Conservation (phyloP, 2,113 vertebrate species). For the Chelonoidis abingdonii region DNA sequence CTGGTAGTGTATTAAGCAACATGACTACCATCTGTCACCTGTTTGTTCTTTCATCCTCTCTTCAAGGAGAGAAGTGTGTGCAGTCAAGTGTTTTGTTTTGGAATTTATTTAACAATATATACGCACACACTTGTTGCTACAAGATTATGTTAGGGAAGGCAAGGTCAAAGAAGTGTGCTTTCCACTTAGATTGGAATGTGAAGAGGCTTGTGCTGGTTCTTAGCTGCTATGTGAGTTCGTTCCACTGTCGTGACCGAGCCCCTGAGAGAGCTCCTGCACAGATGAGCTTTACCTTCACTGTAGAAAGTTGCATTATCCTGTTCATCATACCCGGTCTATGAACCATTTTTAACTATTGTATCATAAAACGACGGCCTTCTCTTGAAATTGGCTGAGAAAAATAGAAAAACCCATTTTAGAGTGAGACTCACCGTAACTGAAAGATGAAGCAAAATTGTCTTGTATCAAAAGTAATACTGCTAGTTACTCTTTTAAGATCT, state of each 20-base stretch:
- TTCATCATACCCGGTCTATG: not conserved
- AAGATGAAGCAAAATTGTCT: conserved; percentile 39
- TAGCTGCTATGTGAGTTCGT: not conserved
- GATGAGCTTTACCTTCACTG: not conserved
- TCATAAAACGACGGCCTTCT: not conserved
- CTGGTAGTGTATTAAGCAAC: not conserved
- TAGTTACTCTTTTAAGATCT: conserved; percentile 49
- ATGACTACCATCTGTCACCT: not conserved
- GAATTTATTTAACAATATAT: not conserved
- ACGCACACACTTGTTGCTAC: not conserved
- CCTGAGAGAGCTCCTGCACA: not conserved
- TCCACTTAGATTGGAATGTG: not conserved
- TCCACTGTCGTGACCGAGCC: rapidly evolving
- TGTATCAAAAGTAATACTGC: conserved; percentile 16
- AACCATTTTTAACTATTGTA: not conserved
- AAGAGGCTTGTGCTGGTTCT: not conserved
- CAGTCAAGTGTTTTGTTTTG: not conserved
- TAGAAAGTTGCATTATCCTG: not conserved
- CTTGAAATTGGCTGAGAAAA: not conserved
- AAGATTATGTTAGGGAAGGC: not conserved
- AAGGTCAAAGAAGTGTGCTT: not conserved
- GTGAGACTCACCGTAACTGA: conserved; percentile 22
- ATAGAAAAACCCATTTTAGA: not conserved
- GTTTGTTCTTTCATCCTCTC: not conserved
- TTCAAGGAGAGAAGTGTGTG: not conserved